Evolutionary conservation across 2,113 vertebrate species (phyloP).

Genomic region (Varanus komodoensis): DNA sequence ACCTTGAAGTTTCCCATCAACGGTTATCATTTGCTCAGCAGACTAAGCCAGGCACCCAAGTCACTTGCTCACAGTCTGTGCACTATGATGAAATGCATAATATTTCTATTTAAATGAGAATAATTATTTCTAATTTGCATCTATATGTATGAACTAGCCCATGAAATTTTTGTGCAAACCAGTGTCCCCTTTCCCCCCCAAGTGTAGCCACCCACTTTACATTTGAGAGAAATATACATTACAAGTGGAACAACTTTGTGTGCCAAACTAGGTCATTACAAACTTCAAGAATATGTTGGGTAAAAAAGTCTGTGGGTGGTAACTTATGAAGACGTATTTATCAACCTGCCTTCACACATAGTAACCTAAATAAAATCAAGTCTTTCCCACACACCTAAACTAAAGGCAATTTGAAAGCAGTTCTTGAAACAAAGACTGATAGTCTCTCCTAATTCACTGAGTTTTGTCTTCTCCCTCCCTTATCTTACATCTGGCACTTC

Average conservation of each 20-base stretch:
- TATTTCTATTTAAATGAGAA: no score
- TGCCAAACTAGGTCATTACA: background rate
- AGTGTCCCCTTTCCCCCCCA: no score
- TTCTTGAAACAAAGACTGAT: background rate
- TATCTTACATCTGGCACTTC: background rate
- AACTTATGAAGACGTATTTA: background rate
- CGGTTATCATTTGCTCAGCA: no score
- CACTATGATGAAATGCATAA: no score
- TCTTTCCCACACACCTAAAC: background rate
- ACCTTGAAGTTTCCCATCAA: no score
- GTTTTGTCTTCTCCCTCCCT: background rate
- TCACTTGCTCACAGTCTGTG: no score
- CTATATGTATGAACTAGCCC: no score
- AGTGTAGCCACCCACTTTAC: no score
- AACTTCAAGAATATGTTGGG: background rate
- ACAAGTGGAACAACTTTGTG: background rate
- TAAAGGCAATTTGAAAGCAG: background rate
- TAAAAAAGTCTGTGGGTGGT: background rate
- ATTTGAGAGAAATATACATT: no score
- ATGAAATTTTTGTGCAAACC: no score
- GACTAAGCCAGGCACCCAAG: no score
- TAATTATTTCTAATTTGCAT: background rate
- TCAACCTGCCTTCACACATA: background rate
- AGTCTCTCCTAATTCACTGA: slow-evolving; percentile 1
- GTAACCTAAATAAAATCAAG: background rate